Conservation (phyloP, 2,888 invertebrate species). For the Uropetala carovei region DNA sequence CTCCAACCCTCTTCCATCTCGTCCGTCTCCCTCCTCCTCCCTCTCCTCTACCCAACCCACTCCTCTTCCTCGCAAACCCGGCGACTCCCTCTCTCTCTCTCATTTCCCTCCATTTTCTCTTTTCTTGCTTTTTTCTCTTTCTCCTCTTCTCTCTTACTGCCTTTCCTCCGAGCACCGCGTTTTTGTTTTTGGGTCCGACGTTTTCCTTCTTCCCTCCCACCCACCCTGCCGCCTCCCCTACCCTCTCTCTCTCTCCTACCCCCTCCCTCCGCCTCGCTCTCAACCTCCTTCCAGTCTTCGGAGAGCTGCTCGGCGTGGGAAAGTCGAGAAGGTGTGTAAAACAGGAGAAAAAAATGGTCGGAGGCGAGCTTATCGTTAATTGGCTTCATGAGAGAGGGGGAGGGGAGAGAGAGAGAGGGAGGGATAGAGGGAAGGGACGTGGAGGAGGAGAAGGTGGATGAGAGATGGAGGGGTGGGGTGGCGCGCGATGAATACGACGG, state of each 20-base stretch:
- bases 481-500: neutral
- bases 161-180: neutral
- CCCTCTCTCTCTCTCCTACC: neutral
- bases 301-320: slow-evolving; percentile 36
- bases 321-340: slow-evolving; percentile 50
- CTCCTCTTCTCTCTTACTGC: slow-evolving; percentile 32
- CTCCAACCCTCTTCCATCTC: slow-evolving; percentile 67
- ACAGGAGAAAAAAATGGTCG: slow-evolving; percentile 39
- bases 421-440: neutral
- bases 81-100: slow-evolving; percentile 65
- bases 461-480: neutral
- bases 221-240: neutral
- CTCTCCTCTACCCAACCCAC: slow-evolving; percentile 67
- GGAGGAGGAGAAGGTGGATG: neutral
- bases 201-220: slow-evolving; percentile 67
- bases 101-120: slow-evolving; percentile 66
- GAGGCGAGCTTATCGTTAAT: slow-evolving; percentile 30
- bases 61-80: slow-evolving; percentile 47
- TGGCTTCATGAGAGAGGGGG: slow-evolving; percentile 2
- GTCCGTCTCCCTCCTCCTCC: slow-evolving; percentile 68
- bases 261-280: neutral
- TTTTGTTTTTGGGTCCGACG: slow-evolving; percentile 25
- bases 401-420: neutral
- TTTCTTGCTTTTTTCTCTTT: slow-evolving; percentile 68
- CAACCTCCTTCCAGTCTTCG: slow-evolving; percentile 27